Evolutionary conservation across 2,888 invertebrate species (phyloP).

Genomic region (Cephus nigrinus): DNA sequence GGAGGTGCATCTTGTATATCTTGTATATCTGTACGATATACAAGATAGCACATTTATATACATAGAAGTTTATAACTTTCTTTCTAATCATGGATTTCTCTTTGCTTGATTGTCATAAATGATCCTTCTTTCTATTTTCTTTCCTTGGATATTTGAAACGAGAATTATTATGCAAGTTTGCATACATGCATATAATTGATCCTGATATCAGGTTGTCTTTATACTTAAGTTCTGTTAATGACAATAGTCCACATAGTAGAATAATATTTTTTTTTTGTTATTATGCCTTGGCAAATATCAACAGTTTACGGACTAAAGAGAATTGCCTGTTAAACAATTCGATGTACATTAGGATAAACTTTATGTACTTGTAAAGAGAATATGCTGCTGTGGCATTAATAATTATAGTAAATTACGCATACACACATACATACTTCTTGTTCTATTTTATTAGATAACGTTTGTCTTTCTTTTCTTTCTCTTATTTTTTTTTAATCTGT

Average conservation of each 20-base stretch:
- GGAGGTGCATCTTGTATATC: not conserved
- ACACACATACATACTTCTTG: not conserved
- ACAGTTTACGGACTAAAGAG: not conserved
- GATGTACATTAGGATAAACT: not conserved
- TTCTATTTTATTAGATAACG: not conserved
- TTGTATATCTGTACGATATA: not conserved
- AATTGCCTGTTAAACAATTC: not conserved
- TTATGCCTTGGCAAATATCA: not conserved
- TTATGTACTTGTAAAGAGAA: not conserved
- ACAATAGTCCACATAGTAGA: not conserved
- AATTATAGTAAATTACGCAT: not conserved
- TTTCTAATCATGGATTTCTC: not conserved
- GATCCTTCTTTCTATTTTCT: not conserved
- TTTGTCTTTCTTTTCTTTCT: not conserved
- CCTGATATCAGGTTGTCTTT: not conserved
- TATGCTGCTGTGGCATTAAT: not conserved
- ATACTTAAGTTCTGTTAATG: not conserved
- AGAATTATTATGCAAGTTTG: not conserved
- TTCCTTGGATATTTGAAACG: not conserved
- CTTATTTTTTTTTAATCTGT: slow-evolving; percentile 28
- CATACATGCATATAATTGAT: not conserved
- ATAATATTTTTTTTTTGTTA: not conserved
- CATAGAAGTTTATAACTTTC: not conserved
- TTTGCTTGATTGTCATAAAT: not conserved
- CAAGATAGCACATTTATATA: not conserved